Percentiles rank a stretch among this genome's conserved stretches.
These are phyloP conservation scores for Enteromius thamalakanensis DNA, from an alignment of 2,797 vertebrate species.

Conservation along the genomic window DNA sequence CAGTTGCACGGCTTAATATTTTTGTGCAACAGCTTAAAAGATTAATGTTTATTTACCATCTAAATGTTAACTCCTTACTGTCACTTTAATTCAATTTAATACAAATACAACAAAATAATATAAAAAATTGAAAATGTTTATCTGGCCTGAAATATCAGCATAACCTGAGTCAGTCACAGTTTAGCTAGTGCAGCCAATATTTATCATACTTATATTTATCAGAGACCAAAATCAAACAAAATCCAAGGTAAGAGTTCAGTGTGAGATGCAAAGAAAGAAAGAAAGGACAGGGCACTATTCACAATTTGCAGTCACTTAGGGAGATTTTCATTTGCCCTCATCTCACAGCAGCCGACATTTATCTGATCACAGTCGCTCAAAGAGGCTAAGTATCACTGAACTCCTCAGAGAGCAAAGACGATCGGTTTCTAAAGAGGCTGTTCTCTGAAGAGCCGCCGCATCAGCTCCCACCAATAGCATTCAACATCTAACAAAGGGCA, in stretches of 20 bases:
- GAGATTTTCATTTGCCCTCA: conserved; percentile 62
- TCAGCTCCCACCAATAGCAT: conserved; percentile 34
- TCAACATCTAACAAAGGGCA: conserved; percentile 16
- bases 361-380: conserved; percentile 70
- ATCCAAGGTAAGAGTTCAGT: neutral
- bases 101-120: neutral
- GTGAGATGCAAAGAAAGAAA: neutral
- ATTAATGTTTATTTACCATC: neutral
- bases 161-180: neutral
- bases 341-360: conserved; percentile 55
- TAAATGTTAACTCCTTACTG: neutral
- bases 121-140: neutral
- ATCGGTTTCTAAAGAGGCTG: conserved; percentile 44
- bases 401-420: conserved; percentile 17
- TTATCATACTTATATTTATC: too few species aligned
- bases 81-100: neutral
- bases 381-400: conserved; percentile 42
- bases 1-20: neutral
- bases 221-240: neutral
- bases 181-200: neutral
- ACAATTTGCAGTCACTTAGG: conserved; percentile 20
- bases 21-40: neutral
- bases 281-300: conserved; percentile 7
- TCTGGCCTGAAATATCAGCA: neutral
- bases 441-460: conserved; percentile 37